Conservation (phyloP, 2,888 invertebrate species). For the Chloroclystis v-ata region DNA sequence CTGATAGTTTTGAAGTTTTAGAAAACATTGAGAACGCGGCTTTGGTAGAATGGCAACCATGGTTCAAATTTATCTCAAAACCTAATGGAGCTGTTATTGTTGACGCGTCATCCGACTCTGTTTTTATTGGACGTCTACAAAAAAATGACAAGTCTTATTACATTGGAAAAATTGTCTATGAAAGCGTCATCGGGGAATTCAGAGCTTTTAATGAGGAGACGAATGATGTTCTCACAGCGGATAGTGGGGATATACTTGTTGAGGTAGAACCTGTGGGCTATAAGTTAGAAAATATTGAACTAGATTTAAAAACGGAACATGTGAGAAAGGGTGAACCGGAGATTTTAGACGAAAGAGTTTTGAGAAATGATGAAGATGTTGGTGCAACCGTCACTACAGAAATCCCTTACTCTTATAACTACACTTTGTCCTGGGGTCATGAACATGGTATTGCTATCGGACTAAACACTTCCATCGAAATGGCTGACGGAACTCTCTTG, state of each 20-base stretch:
- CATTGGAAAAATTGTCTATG: conserved; percentile 84
- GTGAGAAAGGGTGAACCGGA: conserved; percentile 68
- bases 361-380: conserved; percentile 76
- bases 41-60: conserved; percentile 85
- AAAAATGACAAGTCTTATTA: conserved; percentile 72
- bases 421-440: conserved; percentile 88
- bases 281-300: conserved; percentile 82
- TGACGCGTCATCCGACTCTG: conserved; percentile 60
- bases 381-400: conserved; percentile 84
- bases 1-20: conserved; percentile 83
- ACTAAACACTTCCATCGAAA: conserved; percentile 80
- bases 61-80: conserved; percentile 82
- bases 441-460: conserved; percentile 85
- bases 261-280: conserved; percentile 89
- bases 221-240: conserved; percentile 69
- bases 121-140: conserved; percentile 61
- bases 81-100: conserved; percentile 84
- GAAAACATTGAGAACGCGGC: conserved; percentile 88
- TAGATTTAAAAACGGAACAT: conserved; percentile 75
- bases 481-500: conserved; percentile 76
- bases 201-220: conserved; percentile 81
- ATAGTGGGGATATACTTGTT: conserved; percentile 85
- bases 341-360: conserved; percentile 70
- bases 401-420: conserved; percentile 83
- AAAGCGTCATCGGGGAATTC: conserved; percentile 82